phyloP scores from a whole-genome alignment of 2,888 invertebrate genomes.

The Hypolimnas misippus region DNA sequence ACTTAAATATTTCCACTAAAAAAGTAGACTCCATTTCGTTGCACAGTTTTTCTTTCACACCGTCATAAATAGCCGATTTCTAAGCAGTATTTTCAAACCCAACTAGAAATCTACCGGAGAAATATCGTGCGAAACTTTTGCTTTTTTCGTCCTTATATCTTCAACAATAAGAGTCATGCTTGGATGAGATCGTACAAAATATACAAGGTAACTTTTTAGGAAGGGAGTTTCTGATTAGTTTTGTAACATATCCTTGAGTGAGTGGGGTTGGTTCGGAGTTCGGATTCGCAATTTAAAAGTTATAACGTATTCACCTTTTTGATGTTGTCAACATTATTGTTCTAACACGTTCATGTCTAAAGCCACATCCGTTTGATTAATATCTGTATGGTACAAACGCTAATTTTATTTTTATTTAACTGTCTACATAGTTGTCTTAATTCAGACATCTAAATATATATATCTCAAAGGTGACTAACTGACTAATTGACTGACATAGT shows the following conservation, averaged over 20 bases:
- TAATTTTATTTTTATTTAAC: too few species aligned
- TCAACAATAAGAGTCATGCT: neutral
- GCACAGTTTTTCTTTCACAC: neutral
- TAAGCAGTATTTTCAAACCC: neutral
- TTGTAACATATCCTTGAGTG: constrained; percentile 1
- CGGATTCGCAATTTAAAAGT: constrained; percentile 4
- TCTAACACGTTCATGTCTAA: too few species aligned
- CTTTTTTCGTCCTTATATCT: neutral
- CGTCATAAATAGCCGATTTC: neutral
- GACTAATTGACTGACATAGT: too few species aligned
- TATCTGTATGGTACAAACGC: too few species aligned
- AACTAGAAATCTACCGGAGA: neutral
- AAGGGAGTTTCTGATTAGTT: constrained; percentile 9
- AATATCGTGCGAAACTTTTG: neutral
- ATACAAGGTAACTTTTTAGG: neutral
- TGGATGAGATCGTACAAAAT: too few species aligned
- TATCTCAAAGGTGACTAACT: too few species aligned
- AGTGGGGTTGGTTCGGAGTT: neutral
- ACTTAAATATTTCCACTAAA: neutral
- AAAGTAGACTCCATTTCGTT: too few species aligned
- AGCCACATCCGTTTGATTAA: too few species aligned
- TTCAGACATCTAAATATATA: too few species aligned
- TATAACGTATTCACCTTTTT: constrained; percentile 2
- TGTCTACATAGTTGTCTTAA: too few species aligned
- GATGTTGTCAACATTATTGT: neutral